Evolutionary conservation across 2,888 invertebrate species (phyloP), one percentile per base, ranked within the genome.

Genomic region (Mythimna impura): DNA sequence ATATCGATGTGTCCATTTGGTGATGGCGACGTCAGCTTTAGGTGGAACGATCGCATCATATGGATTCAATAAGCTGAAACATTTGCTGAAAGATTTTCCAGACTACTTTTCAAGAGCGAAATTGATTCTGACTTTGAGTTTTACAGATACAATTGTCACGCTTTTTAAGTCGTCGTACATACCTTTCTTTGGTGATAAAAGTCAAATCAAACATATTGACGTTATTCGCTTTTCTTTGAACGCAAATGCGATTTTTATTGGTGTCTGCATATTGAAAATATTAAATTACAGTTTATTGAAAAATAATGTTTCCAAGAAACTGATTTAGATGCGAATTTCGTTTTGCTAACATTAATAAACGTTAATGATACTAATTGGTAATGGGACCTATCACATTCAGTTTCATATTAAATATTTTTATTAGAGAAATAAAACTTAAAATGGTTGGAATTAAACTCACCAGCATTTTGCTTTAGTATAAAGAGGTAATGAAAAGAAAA

Each of bases 401-500:
- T 61, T 34, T 50, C 40, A 66, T 61, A 78, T 71, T 63, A 54
- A 76, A 77, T 71, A 73, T 70, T 75, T 76, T 75, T 75, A 66
- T 47, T 47, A 25, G 47, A n/a, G 34, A 66, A 72, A 76, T 78
- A 73, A 60, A 80, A 76, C 72, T 82, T 70, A 63, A 81, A 84
- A 81, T 64, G 61, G 61, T 78, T 81, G 79, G 73, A 86, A 88
- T 81, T 88, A 82, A 89, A 91, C 92, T 87, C 86, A 85, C 86
- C 86, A 87, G 87, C 90, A 90, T 91, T 92, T 87, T 84, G 85
- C 84, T 82, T 86, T 87, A 87, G 82, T 85, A 88, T 83, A 89
- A 87, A 91, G 87, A 89, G 88, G 90, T 90, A 93, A 93, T 93
- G 93, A 93, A 94, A 92, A 91, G 92, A 93, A 93, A 92, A 93